A percentile compares a stretch with the other conserved stretches of the same genome.
phyloP scores from a whole-genome alignment of 35 echinoderm and acorn worm genomes.

The Chiridota heheva region DNA sequence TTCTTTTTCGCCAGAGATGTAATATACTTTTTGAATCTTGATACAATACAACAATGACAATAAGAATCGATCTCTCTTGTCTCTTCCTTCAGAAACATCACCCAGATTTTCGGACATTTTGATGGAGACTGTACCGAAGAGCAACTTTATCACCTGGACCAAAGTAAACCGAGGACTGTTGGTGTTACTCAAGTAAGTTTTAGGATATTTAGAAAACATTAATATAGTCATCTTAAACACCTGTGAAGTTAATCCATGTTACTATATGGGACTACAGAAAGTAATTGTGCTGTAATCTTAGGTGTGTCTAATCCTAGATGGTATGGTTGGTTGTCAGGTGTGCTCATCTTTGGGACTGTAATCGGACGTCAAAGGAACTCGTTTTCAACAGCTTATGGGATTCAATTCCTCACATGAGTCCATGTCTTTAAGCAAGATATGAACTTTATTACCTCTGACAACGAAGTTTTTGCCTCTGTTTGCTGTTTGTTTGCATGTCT shows the following conservation, averaged over 20 bases:
- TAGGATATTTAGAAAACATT: background rate
- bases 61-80: background rate
- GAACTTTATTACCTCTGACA: too few species aligned
- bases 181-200: conserved; percentile 21
- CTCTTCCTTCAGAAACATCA: background rate
- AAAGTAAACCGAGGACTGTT: conserved; percentile 27
- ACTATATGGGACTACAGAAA: too few species aligned
- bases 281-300: too few species aligned
- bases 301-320: too few species aligned
- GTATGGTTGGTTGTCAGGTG: too few species aligned
- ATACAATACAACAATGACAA: background rate
- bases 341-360: too few species aligned
- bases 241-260: background rate
- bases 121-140: background rate
- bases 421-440: too few species aligned
- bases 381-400: too few species aligned
- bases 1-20: background rate
- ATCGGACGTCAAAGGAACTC: too few species aligned
- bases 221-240: background rate
- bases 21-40: background rate
- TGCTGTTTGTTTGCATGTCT: too few species aligned
- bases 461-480: too few species aligned
- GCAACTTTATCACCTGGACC: conserved; percentile 4
- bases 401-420: too few species aligned
- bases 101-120: conserved; percentile 35